Conservation (phyloP, 2,888 invertebrate genomes). For the Tetragnatha montana region DNA sequence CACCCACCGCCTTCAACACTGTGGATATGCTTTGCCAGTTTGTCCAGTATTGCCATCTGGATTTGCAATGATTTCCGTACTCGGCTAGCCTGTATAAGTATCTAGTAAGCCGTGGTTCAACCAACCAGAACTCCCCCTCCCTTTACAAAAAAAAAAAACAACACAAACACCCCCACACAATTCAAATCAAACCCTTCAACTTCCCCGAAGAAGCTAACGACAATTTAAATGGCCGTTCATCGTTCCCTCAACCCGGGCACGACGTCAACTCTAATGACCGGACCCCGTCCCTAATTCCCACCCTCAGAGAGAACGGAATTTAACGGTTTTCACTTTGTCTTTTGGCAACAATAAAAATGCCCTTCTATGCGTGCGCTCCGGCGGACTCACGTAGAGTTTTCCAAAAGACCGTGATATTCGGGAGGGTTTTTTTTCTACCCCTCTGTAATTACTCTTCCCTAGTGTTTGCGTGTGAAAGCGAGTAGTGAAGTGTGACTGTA, state of each 20-base stretch:
- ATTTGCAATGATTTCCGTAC: no score
- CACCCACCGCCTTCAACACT: no score
- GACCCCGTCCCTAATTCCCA: not conserved
- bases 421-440: not conserved
- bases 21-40: no score
- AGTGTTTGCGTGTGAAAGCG: not conserved
- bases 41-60: no score
- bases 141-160: no score
- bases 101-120: no score
- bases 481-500: not conserved
- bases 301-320: constrained; percentile 18
- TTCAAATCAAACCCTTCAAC: no score
- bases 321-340: constrained; percentile 53
- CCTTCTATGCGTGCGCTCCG: not conserved
- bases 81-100: no score
- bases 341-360: constrained; percentile 21
- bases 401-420: not conserved
- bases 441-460: not conserved
- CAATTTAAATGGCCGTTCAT: constrained; percentile 25
- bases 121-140: not conserved
- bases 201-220: constrained; percentile 10
- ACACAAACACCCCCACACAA: not conserved
- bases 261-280: constrained; percentile 21
- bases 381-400: constrained; percentile 11
- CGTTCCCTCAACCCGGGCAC: not conserved